phyloP scores from a whole-genome alignment of 2,888 invertebrate genomes.

The Chaitophorus viminalis region DNA sequence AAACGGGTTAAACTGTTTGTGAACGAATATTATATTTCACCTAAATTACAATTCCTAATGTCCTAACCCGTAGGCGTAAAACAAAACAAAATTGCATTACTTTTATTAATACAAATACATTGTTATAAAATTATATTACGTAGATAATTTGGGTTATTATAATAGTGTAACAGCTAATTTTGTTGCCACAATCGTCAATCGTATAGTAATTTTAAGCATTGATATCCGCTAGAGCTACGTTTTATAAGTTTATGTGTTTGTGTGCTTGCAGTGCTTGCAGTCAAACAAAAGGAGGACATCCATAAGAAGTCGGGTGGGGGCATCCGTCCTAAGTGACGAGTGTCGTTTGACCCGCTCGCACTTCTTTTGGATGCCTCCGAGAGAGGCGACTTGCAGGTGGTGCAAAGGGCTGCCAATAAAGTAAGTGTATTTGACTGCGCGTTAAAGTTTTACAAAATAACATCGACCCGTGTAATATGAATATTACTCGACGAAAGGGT shows the following conservation, averaged over 20 bases:
- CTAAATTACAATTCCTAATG: too few species aligned
- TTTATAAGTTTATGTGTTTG: not conserved
- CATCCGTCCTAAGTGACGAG: conserved; percentile 72
- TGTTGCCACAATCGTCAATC: too few species aligned
- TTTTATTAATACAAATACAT: too few species aligned
- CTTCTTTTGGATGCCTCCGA: conserved; percentile 95
- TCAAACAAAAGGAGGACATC: conserved; percentile 76
- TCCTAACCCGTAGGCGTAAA: too few species aligned
- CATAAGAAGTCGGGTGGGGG: conserved; percentile 71
- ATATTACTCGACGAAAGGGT: not conserved
- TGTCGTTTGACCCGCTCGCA: conserved; percentile 97
- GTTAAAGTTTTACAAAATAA: not conserved
- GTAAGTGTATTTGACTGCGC: conserved; percentile 63
- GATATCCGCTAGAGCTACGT: not conserved
- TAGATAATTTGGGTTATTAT: too few species aligned
- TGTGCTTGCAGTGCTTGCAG: conserved; percentile 30
- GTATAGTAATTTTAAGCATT: too few species aligned
- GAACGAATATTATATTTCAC: too few species aligned
- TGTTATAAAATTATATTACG: too few species aligned
- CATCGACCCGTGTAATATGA: not conserved
- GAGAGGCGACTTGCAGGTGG: conserved; percentile 93
- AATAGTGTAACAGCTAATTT: too few species aligned
- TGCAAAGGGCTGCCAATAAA: conserved; percentile 92
- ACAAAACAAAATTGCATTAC: too few species aligned
- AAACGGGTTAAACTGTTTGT: too few species aligned